A percentile compares a stretch with the other conserved stretches of the same genome.
These are phyloP conservation scores for Trypoxylus dichotomus DNA, from an alignment of 1,140 invertebrate genomes.

Conservation along the genomic window DNA sequence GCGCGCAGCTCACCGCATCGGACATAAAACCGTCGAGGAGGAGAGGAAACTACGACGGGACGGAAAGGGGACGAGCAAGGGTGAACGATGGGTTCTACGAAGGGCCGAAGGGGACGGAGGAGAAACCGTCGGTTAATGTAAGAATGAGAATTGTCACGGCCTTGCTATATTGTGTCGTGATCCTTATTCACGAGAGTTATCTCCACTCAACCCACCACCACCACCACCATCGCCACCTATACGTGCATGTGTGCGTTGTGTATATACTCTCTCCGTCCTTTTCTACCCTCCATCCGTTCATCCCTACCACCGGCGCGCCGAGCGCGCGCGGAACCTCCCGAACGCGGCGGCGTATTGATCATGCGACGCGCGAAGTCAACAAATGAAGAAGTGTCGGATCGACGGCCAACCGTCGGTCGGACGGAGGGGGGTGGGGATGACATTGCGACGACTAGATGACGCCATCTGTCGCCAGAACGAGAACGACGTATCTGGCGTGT, in stretches of 20 bases:
- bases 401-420: background rate
- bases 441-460: slow-evolving; percentile 15
- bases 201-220: background rate
- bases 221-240: too few species aligned
- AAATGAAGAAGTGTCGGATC: slow-evolving; percentile 7
- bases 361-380: background rate
- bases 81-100: background rate
- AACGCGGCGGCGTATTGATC: background rate
- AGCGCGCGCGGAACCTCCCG: background rate
- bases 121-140: background rate
- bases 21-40: too few species aligned
- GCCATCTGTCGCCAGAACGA: slow-evolving; percentile 11
- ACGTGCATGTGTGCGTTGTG: background rate
- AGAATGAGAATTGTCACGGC: background rate
- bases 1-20: background rate
- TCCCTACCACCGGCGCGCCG: background rate
- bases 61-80: too few species aligned
- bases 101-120: background rate
- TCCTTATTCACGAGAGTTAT: background rate
- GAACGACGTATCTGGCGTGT: background rate
- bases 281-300: background rate
- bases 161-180: background rate
- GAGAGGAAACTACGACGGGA: too few species aligned
- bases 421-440: background rate
- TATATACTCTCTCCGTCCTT: background rate